phyloP scores from a whole-genome alignment of 2,888 invertebrate species.

The Ophion ellenae region DNA sequence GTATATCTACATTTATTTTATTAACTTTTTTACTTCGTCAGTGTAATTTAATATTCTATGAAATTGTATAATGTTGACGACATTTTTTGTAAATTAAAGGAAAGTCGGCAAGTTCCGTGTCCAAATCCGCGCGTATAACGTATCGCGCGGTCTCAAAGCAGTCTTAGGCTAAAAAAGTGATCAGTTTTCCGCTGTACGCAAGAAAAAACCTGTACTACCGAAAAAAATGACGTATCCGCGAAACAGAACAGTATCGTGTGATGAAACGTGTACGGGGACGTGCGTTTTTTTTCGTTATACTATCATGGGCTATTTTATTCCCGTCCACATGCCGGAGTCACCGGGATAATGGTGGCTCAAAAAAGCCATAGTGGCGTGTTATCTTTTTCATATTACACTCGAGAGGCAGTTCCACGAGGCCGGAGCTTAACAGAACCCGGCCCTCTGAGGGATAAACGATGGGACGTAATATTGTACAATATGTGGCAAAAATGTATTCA shows the following conservation, averaged over 20 bases:
- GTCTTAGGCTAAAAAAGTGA: not conserved
- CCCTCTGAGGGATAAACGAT: slow-evolving; percentile 36
- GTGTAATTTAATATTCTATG: not conserved
- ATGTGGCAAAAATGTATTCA: slow-evolving; percentile 29
- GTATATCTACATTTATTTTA: not conserved
- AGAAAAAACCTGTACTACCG: not conserved
- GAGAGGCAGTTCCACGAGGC: slow-evolving; percentile 4
- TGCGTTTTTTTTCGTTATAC: slow-evolving; percentile 35
- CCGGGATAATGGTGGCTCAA: slow-evolving; percentile 59
- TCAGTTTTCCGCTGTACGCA: not conserved
- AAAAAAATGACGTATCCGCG: not conserved
- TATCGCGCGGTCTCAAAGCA: not conserved
- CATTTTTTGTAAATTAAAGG: not conserved
- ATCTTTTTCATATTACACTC: slow-evolving; percentile 65
- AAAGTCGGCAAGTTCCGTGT: not conserved
- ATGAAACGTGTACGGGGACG: not conserved
- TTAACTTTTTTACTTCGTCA: not conserved
- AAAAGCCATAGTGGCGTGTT: slow-evolving; percentile 66
- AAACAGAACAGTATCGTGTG: not conserved
- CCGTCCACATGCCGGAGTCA: slow-evolving; percentile 7
- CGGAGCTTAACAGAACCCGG: slow-evolving; percentile 10
- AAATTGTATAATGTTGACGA: not conserved
- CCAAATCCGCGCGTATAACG: not conserved
- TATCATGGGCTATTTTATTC: slow-evolving; percentile 29
- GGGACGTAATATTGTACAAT: slow-evolving; percentile 15